Base-by-base conservation (phyloP, 2,888 invertebrate species). In the Callyntrura sp. region DNA sequence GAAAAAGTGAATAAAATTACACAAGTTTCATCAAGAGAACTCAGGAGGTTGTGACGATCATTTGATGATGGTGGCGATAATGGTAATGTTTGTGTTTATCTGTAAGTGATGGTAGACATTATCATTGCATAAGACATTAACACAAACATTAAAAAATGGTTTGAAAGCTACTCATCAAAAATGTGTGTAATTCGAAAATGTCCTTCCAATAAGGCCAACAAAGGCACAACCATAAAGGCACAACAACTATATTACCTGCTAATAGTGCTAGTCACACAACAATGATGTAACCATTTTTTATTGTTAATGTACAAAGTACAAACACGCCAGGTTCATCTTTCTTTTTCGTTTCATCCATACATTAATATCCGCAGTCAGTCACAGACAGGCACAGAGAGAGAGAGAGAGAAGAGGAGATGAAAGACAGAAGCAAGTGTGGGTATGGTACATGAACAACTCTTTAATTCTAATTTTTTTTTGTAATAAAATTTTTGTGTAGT, bases 231-330 rank as follows among this genome's bases (percentile, higher is more conserved):
- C 45, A 73, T 6, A n/a, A 9, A 35, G 11, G n/a, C 51, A 51
- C 1, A 60, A 60, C 60, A 70, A 43, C 70, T 6, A 76, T 76
- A 35, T 28, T 14, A 25, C 6, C 17, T 23, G 17, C 20, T 11
- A 62, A 62, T 11, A 17, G 1, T 17, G 6, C 62, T 62, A 14
- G 20, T 23, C 45, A 45, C 5, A 45, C 70, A 70, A 70, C 78
- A 55, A 57, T 78, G 60, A 60, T 65, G 55, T 51, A 65, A 83
- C 68, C 9, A 84, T 70, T 73, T 70, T 76, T 86, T 86, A 68
- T 86, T 79, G 86, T 86, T 86, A 65, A 86, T 68, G 57, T 86
- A 81, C 79, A 86, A 86, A 86, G 57, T 86, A 81, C 79, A 86
- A 86, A 86, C 86, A 76, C 48, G 23, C 25, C 76, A 48, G 51